phyloP scores from a whole-genome alignment of 2,797 vertebrate genomes.

The Halcyon leucocephala region DNA sequence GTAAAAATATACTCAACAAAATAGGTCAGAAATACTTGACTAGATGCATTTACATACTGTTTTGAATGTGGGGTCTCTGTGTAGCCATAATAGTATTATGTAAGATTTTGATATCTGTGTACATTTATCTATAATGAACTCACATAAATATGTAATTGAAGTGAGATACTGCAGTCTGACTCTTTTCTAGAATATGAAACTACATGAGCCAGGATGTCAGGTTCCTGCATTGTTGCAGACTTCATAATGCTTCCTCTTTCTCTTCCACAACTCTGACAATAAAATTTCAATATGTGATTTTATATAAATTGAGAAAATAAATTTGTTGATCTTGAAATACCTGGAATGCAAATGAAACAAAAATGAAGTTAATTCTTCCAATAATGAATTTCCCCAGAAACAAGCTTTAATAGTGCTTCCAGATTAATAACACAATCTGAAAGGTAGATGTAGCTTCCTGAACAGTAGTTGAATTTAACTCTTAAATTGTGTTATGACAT shows the following conservation, averaged over 20 bases:
- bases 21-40: slow-evolving; percentile 54
- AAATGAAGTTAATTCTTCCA: slow-evolving; percentile 1
- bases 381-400: neutral
- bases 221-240: neutral
- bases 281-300: neutral
- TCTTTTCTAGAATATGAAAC: neutral
- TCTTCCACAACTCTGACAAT: neutral
- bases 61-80: neutral
- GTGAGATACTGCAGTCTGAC: neutral
- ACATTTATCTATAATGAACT: neutral
- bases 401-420: neutral
- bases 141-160: neutral
- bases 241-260: neutral
- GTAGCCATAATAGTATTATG: neutral
- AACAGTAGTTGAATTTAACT: neutral
- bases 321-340: neutral
- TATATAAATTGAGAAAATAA: neutral
- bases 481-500: neutral
- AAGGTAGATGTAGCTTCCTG: neutral
- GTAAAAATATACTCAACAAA: slow-evolving; percentile 56
- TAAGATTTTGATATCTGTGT: neutral
- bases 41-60: slow-evolving; percentile 49
- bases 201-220: neutral
- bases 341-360: neutral
- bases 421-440: neutral